Evolutionary conservation across 2,113 vertebrate species (phyloP), one percentile per base, ranked within the genome.

Genomic region (Triplophysa tibetana): DNA sequence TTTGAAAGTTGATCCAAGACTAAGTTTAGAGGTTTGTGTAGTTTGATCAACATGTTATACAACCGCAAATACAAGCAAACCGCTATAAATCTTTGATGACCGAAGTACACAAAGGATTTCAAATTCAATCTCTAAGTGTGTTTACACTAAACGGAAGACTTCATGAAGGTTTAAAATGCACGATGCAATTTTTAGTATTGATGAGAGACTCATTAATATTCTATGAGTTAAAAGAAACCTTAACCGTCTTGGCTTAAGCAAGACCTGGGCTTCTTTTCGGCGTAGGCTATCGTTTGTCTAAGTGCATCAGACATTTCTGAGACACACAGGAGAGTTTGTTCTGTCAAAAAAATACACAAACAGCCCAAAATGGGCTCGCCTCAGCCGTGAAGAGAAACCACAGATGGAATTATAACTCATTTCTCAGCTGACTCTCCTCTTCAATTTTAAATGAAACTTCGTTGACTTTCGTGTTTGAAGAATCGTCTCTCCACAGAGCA

Each of bases 391-490:
- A 67, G 11, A 67, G 67, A 78, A 58, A 38, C 54, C 76, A 78
- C 43, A 62, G 54, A 58, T 38, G 23, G 69, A 80, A 65, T 80
- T 48, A 74, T 56, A 80, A 80, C 70, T 74, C 23, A 74, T 80
- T 72, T 64, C 33, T 74, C 60, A 29, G 19, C 69, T 38, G 43
- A 54, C 65, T 78, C 78, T 62, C 45, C 48, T 75, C 79, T 80
- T 75, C 79, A 67, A 66, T 75, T 80, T 80, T 66, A 80, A 80
- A 38, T 65, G 61, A 83, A 80, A 76, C 82, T 58, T 33, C n/a
- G 70, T 38, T 80, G 82, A 83, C 77, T 83, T 83, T 70, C 77
- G 79, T 52, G 64, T 79, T 72, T 77, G 78, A 77, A 65, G 52
- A 80, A 77, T 77, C 70, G 65, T 75, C 61, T 65, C 70, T 80